Conservation (phyloP, 2,113 vertebrate species). For the Erpornis zantholeuca region DNA sequence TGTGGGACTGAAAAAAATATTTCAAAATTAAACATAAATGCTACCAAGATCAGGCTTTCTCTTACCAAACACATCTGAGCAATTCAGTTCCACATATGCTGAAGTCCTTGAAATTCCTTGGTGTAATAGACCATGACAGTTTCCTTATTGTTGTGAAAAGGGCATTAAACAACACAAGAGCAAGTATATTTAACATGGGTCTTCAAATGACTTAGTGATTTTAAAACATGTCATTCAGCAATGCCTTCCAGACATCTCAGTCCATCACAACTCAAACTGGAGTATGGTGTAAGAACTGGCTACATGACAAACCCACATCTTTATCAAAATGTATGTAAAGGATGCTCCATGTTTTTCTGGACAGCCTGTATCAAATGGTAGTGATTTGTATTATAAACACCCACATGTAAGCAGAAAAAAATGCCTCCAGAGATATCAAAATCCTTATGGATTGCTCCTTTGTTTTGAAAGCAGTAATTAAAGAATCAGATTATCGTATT, state of each 20-base stretch:
- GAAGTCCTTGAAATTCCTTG: background rate
- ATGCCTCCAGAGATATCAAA: background rate
- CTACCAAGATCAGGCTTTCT: background rate
- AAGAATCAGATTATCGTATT: background rate
- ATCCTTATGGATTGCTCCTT: background rate
- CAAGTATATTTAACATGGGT: background rate
- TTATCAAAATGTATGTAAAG: background rate
- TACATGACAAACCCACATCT: background rate
- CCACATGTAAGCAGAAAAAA: background rate
- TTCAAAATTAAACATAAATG: background rate
- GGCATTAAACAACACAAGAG: background rate
- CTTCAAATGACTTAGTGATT: background rate
- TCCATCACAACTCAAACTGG: background rate
- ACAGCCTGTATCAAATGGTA: background rate
- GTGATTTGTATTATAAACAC: background rate
- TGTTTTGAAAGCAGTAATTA: background rate
- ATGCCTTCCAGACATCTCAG: background rate
- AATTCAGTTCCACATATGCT: background rate
- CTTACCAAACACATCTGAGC: background rate
- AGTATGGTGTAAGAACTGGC: background rate
- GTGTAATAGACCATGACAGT: background rate
- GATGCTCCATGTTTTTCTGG: background rate
- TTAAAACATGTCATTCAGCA: background rate
- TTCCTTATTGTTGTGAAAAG: background rate
- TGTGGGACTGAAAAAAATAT: background rate